Conservation (phyloP, 2,797 vertebrate species). For the Lagodon rhomboides region DNA sequence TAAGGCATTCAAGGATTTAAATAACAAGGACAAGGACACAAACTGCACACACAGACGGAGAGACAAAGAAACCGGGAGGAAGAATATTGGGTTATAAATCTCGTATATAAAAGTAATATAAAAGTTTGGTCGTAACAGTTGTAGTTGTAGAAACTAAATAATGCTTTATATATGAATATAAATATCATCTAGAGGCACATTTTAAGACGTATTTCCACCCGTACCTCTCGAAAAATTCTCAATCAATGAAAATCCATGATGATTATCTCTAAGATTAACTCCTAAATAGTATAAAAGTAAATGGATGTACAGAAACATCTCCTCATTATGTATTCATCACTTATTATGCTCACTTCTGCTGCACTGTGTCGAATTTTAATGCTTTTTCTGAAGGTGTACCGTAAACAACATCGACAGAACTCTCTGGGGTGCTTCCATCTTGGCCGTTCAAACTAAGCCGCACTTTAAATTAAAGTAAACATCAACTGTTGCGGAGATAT, state of each 20-base stretch:
- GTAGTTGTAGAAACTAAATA: not conserved
- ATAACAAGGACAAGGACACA: conserved; percentile 11
- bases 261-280: not conserved
- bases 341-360: not conserved
- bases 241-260: not conserved
- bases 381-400: not conserved
- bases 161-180: not conserved
- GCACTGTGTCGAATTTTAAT: not conserved
- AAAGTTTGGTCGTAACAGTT: not conserved
- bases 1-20: conserved; percentile 49
- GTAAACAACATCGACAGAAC: not conserved
- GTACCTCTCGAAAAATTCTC: not conserved
- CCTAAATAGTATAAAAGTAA: not conserved
- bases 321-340: not conserved
- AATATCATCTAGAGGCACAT: not conserved
- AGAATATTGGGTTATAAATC: not conserved
- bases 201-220: no score
- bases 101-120: not conserved
- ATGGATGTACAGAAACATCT: not conserved
- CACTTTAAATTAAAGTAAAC: not conserved
- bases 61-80: not conserved
- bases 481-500: no score
- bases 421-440: not conserved
- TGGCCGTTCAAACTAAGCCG: not conserved
- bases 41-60: not conserved